These are phyloP conservation scores for Blomia tropicalis DNA, from an alignment of 2,888 invertebrate genomes.

Conservation along the genomic window DNA sequence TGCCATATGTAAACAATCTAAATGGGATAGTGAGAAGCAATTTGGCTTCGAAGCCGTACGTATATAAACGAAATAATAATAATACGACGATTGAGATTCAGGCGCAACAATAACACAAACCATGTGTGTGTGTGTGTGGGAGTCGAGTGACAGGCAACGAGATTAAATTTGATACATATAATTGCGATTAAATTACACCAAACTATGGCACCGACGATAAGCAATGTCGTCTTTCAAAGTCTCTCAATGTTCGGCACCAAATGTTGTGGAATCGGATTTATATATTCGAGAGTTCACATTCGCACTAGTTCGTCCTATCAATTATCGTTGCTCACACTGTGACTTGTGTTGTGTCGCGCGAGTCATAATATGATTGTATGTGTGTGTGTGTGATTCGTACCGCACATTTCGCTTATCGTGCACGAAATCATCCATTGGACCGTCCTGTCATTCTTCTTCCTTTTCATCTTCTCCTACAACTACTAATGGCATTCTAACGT, in stretches of 20 bases:
- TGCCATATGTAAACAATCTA: conserved; percentile 13
- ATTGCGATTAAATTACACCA: conserved; percentile 10
- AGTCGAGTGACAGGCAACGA: neutral
- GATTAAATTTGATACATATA: conserved; percentile 11
- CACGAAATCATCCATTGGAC: neutral
- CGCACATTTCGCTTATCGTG: too few relatives aligned
- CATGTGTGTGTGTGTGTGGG: neutral
- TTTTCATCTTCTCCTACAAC: too few relatives aligned
- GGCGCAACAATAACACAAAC: conserved; percentile 5
- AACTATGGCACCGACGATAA: neutral
- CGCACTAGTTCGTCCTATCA: neutral
- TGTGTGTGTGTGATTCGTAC: too few relatives aligned
- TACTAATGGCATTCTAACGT: conserved; percentile 4
- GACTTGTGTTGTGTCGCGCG: too few relatives aligned
- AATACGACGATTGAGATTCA: neutral
- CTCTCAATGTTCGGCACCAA: too few relatives aligned
- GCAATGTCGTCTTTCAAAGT: too few relatives aligned
- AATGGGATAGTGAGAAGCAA: neutral
- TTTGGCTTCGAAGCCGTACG: neutral
- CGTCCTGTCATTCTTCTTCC: conserved; percentile 10
- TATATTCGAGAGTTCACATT: neutral
- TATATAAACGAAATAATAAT: neutral
- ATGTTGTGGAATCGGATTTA: neutral
- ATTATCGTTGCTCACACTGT: conserved; percentile 6
- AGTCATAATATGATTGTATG: too few relatives aligned